Evolutionary conservation across 2,797 vertebrate species (phyloP).

Genomic region (Heteromormyrus szaboi): DNA sequence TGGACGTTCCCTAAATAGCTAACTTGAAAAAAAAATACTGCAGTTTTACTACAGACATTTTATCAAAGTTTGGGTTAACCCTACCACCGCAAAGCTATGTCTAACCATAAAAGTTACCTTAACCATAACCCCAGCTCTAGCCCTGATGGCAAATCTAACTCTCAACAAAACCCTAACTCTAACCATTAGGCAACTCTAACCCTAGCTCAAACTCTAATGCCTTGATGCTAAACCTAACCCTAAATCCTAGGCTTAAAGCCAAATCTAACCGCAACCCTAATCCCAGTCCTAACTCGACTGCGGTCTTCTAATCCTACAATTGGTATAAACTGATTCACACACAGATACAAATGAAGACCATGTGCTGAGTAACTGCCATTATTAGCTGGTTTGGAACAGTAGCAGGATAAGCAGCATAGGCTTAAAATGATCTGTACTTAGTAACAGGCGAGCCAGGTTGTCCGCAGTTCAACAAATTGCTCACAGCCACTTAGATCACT

Average conservation of each 20-base stretch:
- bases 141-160: not conserved
- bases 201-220: not conserved
- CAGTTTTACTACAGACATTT: not conserved
- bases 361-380: conserved; percentile 25
- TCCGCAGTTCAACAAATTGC: not conserved
- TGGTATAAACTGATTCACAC: not conserved
- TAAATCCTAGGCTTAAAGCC: not conserved
- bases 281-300: not conserved
- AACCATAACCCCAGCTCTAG: not conserved
- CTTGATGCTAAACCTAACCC: not conserved
- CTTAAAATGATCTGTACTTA: conserved; percentile 32
- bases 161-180: not conserved
- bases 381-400: conserved; percentile 40
- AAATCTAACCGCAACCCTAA: not conserved
- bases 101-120: not conserved
- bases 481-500: not conserved
- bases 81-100: not conserved
- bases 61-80: not conserved
- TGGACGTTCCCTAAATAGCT: not conserved
- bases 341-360: not conserved
- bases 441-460: conserved; percentile 46
- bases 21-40: not conserved
- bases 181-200: not conserved
- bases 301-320: not conserved
- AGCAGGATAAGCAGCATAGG: conserved; percentile 37